Conservation (phyloP, 2,113 vertebrate genomes). For the Agapornis roseicollis region DNA sequence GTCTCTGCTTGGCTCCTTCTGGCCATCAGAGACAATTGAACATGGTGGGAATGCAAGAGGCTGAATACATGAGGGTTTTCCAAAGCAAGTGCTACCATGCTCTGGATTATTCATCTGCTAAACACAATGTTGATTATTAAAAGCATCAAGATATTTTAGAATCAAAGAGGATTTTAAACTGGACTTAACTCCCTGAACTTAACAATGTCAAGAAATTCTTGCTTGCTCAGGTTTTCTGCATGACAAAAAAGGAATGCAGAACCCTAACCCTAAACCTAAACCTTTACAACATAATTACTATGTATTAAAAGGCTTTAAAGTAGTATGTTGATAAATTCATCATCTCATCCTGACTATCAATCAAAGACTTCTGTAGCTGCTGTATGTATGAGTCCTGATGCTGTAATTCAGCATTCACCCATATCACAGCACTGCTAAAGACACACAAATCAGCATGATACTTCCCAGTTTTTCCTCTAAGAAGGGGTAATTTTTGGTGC, state of each 20-base stretch:
- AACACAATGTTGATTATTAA: accelerated
- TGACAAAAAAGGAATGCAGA: not conserved
- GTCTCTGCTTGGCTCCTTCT: not conserved
- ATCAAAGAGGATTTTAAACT: not conserved
- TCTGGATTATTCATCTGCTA: not conserved
- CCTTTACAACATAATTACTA: too few relatives aligned
- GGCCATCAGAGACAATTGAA: not conserved
- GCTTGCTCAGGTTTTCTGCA: not conserved
- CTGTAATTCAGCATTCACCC: not conserved
- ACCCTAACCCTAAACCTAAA: not conserved
- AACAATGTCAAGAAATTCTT: not conserved
- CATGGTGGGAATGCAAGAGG: not conserved
- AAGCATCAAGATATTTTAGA: not conserved
- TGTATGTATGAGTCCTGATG: accelerated
- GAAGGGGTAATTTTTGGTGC: not conserved
- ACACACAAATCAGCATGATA: accelerated
- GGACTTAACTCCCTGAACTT: not conserved
- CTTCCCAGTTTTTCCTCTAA: not conserved
- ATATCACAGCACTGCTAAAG: not conserved
- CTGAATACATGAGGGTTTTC: too few relatives aligned
- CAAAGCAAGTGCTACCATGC: not conserved
- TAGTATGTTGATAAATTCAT: not conserved
- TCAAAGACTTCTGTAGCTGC: not conserved
- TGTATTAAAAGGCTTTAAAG: not conserved
- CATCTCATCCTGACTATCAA: not conserved